Percentiles rank a stretch among this genome's conserved stretches.
Conservation (phyloP, 1,140 invertebrate species). For the Drosophila eugracilis region DNA sequence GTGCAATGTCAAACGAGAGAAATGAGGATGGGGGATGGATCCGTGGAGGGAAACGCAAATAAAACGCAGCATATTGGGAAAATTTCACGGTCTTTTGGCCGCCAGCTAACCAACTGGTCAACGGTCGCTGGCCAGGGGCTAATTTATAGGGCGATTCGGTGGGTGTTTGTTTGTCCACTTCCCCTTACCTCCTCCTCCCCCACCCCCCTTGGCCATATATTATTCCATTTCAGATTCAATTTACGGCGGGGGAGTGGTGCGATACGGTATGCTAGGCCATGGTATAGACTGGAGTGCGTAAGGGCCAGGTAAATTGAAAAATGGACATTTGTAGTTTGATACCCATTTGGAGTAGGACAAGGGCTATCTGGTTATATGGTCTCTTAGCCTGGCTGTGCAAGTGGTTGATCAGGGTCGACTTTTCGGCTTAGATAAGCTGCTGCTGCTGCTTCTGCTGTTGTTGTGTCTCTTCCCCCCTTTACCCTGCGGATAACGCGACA, state of each 20-base stretch:
- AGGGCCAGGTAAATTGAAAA: conserved; percentile 76
- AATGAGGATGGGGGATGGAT: conserved; percentile 35
- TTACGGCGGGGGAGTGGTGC: conserved; percentile 40
- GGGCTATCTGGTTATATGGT: conserved; percentile 8
- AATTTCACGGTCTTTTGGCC: conserved; percentile 79
- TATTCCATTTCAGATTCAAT: conserved; percentile 65
- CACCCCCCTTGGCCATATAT: conserved; percentile 15
- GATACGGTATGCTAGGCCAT: too few relatives aligned
- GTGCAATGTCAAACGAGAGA: conserved; percentile 50
- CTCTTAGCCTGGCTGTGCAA: conserved; percentile 12
- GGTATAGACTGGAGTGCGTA: conserved; percentile 10
- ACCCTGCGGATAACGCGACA: conserved; percentile 46
- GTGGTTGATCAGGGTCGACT: conserved; percentile 66
- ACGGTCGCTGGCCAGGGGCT: conserved; percentile 64
- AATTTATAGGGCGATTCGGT: conserved; percentile 78
- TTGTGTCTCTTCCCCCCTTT: conserved; percentile 14
- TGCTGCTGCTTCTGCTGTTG: conserved; percentile 15
- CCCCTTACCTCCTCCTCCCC: too few relatives aligned
- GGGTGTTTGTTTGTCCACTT: conserved; percentile 62
- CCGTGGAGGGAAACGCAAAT: conserved; percentile 44
- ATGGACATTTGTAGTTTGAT: conserved; percentile 78
- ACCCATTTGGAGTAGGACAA: conserved; percentile 50
- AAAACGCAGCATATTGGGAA: conserved; percentile 75
- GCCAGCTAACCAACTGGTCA: conserved; percentile 65
- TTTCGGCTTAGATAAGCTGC: conserved; percentile 77